Base-by-base conservation (phyloP, 2,113 vertebrate species). In the Hippolais icterina region DNA sequence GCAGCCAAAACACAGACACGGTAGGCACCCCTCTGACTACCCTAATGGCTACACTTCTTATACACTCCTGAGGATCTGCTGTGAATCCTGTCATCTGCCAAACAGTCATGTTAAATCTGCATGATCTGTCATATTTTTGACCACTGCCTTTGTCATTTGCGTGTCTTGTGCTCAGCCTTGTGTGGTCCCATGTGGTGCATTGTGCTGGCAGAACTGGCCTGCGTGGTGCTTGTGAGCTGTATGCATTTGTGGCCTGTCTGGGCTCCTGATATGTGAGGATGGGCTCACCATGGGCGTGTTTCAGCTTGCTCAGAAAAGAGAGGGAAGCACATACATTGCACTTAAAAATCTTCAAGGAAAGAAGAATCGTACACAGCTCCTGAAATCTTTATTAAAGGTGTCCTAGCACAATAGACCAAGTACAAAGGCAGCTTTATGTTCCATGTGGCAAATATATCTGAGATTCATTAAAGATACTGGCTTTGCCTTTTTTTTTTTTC, bases 181-280 rank as follows among this genome's bases (percentile, higher is more conserved):
- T 74, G 54, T 13, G 0, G 2, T 28, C 12, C 15, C 18, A 1
- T 3, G 10, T 4, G 16, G 33, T 35, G 37, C 29, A 8, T 31
- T 37, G 19, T 20, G 21, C 27, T 71, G 47, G 47, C 39, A 77
- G 75, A 37, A 14, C 8, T 49, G 57, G 12, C 33, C 47, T 71
- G 33, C 0, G 0, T 7, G 3, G 7, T 79, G 31, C 46, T 57
- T 60, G 60, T 25, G 83, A 37, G 59, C 29, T 50, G 2, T 17
- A 12, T 27, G 23, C 52, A 3, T 44, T 49, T 70, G 64, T 37
- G 77, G 60, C 31, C 25, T 44, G 1, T 39, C 23, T 15, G 31
- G n/a, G 25, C 22, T 15, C 39, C 23, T 27, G 22, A 14, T 28
- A 16, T 18, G 19, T 27, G 31, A 89, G 46, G 41, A 65, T 61